Evolutionary conservation across 2,888 invertebrate species (phyloP), one percentile per base, ranked within the genome.

Genomic region (Biston betularia): DNA sequence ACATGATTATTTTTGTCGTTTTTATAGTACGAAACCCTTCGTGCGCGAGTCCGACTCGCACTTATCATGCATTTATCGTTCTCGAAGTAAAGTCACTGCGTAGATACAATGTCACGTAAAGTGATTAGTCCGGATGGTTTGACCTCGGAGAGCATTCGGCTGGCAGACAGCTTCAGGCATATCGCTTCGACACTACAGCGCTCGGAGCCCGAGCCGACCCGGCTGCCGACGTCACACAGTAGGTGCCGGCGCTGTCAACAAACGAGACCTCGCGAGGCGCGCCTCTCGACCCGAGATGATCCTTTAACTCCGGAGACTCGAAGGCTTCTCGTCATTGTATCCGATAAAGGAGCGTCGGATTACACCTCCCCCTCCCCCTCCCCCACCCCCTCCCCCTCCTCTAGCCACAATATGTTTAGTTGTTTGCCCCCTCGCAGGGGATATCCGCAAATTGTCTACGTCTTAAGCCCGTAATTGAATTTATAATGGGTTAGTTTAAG

Each of bases 401-500:
- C 83, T 83, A 84, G 82, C 85, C 87, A 86, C 89, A 89, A 89
- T 89, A 89, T 89, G 90, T 88, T 87, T 85, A 85, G 79, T 81
- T 55, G 60, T 55, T 40, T 42, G 64, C 71, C 69, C 56, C 63
- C 64, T 63, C 67, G 65, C 70, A 61, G 59, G 49, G 63, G 53
- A 56, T 57, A 77, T 83, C 83, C 82, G 81, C 88, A 87, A 88
- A 90, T 89, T 88, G 87, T 89, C 86, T 88, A 75, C 86, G 85
- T 88, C 89, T 89, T 89, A 84, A 86, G 85, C 78, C 78, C 84
- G 86, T 92, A 90, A 92, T 92, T 90, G 91, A 92, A 92, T 92
- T 90, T 92, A 92, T 92, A 92, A 92, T 90, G 84, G 89, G 87
- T 89, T 88, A 89, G 89, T 90, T 89, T 85, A 88, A 82, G 84